phyloP scores from a whole-genome alignment of 23 tunicate species.

The Halocynthia roretzi region DNA sequence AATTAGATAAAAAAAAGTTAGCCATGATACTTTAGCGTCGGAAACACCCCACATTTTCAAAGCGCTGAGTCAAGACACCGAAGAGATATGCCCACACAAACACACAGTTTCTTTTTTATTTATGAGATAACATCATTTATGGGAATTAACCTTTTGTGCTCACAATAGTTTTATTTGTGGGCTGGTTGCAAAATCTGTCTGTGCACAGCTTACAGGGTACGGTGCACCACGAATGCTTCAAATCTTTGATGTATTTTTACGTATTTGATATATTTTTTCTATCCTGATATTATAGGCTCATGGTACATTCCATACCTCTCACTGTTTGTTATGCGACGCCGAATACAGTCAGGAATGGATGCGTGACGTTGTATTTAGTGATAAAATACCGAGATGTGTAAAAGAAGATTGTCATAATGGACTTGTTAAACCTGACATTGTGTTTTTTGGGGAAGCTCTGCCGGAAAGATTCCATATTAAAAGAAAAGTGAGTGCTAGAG shows the following conservation, averaged over 20 bases:
- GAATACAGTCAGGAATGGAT: slow-evolving; percentile 68
- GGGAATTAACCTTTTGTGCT: background rate
- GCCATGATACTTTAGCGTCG: too few relatives aligned
- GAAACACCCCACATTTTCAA: too few relatives aligned
- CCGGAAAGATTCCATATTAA: slow-evolving; percentile 36
- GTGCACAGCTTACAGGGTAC: background rate
- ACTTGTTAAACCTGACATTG: slow-evolving; percentile 80
- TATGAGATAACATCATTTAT: too few relatives aligned
- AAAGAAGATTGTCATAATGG: slow-evolving; percentile 20
- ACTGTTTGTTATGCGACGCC: slow-evolving; percentile 49
- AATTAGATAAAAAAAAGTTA: too few relatives aligned
- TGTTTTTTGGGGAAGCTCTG: slow-evolving; percentile 77
- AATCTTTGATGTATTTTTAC: background rate
- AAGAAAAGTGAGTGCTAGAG: slow-evolving; percentile 4
- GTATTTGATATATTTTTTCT: background rate
- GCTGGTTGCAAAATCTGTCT: background rate
- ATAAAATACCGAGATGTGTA: slow-evolving; percentile 60
- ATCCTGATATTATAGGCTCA: slow-evolving; percentile 36
- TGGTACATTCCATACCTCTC: slow-evolving; percentile 72
- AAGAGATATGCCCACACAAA: too few relatives aligned
- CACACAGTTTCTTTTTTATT: too few relatives aligned
- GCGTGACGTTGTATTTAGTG: slow-evolving; percentile 51
- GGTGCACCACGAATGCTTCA: background rate
- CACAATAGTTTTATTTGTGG: background rate
- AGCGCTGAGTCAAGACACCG: too few relatives aligned